Base-by-base conservation (phyloP, 2,113 vertebrate genomes). In the Psittacus erithacus region DNA sequence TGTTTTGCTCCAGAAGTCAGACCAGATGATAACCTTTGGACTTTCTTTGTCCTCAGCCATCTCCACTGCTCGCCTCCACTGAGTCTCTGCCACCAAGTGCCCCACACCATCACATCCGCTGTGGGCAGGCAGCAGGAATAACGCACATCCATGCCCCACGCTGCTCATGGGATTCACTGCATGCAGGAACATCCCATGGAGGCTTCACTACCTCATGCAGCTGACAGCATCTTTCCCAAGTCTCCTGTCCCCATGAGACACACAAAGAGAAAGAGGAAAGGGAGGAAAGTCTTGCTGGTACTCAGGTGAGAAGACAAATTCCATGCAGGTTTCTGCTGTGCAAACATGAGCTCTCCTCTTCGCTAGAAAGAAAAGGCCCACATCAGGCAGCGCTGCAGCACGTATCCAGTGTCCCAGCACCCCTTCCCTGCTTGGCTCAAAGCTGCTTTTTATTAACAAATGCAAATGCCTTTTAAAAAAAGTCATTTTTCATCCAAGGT, bases 381-480 rank as follows among this genome's bases (percentile, higher is more conserved):
- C 62, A 43, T 33, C 65, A 86, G 17, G n/a, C 93, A 89, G 17
- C 3, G 8, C 69, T 73, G 74, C 86, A 70, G 85, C 93, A 88
- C 39, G 53, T 38, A 35, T 41, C 57, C 70, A 74, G 63, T 4
- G 1, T 50, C 88, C 79, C 83, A 92, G 78, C 35, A 43, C 44
- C 49, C 47, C 57, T 23, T 74, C 94, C 64, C 62, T 52, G 38
- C 55, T 81, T 83, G 77, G 71, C 92, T 93, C 55, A 69, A 76
- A 88, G 69, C 79, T 95, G 73, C 35, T 89, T 94, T 93, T 87
- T 94, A 87, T 95, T 89, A 97, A 91, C 59, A 96, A 92, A 87
- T 68, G 49, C 24, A 91, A 95, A 90, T 41, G 83, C 50, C 68
- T 92, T 90, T 74, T 38, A 0, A 31, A 75, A 89, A 91, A 91